These are phyloP conservation scores for Tricholaema leucomelas DNA, from an alignment of 2,113 vertebrate species.

Conservation along the genomic window DNA sequence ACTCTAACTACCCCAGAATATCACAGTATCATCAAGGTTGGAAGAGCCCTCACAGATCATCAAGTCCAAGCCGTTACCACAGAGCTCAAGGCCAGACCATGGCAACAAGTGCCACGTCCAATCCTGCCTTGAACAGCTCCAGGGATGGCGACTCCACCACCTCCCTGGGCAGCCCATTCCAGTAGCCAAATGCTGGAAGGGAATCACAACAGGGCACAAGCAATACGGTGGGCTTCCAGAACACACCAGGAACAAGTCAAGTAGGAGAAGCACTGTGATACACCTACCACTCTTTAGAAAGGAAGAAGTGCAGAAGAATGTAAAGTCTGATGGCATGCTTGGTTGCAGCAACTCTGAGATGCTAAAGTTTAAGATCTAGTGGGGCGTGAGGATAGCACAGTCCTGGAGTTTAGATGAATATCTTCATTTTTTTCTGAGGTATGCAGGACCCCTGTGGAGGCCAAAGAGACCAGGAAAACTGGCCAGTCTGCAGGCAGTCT, in stretches of 20 bases:
- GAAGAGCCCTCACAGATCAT: no score
- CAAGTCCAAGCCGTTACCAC: no score
- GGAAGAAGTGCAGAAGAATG: background rate
- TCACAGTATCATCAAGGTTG: no score
- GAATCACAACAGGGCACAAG: accelerated
- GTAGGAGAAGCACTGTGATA: background rate
- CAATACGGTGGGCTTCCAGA: background rate
- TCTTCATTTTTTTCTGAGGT: background rate
- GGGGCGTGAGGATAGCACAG: background rate
- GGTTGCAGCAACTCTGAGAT: background rate
- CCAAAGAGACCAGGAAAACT: background rate
- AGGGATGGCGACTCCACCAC: no score
- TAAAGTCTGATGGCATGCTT: background rate
- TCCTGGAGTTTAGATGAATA: background rate
- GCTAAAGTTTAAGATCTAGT: background rate
- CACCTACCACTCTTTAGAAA: background rate
- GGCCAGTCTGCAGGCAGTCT: background rate
- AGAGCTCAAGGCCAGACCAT: no score
- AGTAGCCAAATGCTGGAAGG: no score
- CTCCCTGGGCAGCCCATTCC: no score
- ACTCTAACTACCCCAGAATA: background rate
- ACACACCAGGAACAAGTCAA: background rate
- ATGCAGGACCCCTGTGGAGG: background rate
- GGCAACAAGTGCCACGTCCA: no score
- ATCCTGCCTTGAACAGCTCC: no score